phyloP scores from a whole-genome alignment of 2,888 invertebrate species.

The Phaonia tiefii region DNA sequence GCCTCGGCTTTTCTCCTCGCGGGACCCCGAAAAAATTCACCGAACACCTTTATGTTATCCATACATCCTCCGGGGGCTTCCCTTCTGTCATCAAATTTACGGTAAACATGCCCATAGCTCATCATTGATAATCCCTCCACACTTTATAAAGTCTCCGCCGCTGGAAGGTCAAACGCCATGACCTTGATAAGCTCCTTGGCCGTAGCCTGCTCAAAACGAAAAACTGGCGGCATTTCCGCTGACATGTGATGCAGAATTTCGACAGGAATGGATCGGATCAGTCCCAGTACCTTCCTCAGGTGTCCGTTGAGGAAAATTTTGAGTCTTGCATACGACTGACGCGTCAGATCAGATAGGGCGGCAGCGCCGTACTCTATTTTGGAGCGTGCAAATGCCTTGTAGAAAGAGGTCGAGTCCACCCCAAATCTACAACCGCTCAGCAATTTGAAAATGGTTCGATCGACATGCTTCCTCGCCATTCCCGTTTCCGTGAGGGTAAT shows the following conservation, averaged over 20 bases:
- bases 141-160: too few relatives aligned
- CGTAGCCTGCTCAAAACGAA: background rate
- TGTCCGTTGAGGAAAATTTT: background rate
- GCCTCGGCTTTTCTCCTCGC: too few relatives aligned
- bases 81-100: too few relatives aligned
- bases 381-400: constrained; percentile 4
- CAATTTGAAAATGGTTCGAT: background rate
- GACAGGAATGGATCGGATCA: constrained; percentile 1
- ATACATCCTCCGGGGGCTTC: too few relatives aligned
- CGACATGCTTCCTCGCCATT: background rate
- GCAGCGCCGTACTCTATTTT: constrained; percentile 16
- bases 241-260: constrained; percentile 4
- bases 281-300: constrained; percentile 7
- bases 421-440: background rate
- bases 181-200: constrained; percentile 19
- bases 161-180: too few relatives aligned
- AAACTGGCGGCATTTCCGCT: constrained; percentile 17
- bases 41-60: too few relatives aligned
- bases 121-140: too few relatives aligned
- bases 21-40: too few relatives aligned
- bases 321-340: background rate
- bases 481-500: background rate
- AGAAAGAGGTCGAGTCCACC: background rate
- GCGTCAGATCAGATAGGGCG: background rate
- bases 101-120: too few relatives aligned